Base-by-base conservation (phyloP, 2,888 invertebrate species). In the Caenorhabditis zanzibari region DNA sequence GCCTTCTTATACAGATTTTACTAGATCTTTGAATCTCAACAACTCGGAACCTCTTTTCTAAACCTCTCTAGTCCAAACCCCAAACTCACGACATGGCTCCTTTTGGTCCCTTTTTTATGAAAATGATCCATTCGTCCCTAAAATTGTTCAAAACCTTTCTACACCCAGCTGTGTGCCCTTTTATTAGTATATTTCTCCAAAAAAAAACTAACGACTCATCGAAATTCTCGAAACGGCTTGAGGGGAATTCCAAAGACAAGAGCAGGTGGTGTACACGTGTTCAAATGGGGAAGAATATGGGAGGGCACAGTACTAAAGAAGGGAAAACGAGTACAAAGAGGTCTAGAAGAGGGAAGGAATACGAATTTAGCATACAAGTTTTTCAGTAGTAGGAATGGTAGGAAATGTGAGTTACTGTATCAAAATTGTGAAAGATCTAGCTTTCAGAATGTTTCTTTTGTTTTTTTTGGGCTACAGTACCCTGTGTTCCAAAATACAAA, bases 261-360 rank as follows among this genome's bases (percentile, higher is more conserved):
- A 24, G 61, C 69, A 69, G 69, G 69, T 69, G 69, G 54, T 56
- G 56, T 56, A 38, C 69, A 69, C 69, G 69, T 69, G 69, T 69
- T 24, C 41, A 24, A 52, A 26, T 12, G 14, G 22, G 26, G 47
- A n/a, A n/a, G n/a, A n/a, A n/a, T n/a, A n/a, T n/a, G n/a, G 19
- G 22, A 59, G 7, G 35, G 59, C 22, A 22, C n/a, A 22, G n/a
- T 35, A 59, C 35, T 38, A 38, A 44, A 58, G 14, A 54, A 54
- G 14, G 26, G 14, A 54, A 63, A 47, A 44, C 16, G 19, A n/a
- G 12, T 26, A 12, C 9, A 12, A 38, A 12, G 38, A 38, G 12
- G 35, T 2, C 5, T 9, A n/a, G 58, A 58, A 58, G 56, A 28
- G 28, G 2, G 12, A 19, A 1, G 56, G 35, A 58, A 58, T n/a